These are phyloP conservation scores for Danaus melanippus DNA, from an alignment of 1,140 invertebrate species.

Conservation along the genomic window DNA sequence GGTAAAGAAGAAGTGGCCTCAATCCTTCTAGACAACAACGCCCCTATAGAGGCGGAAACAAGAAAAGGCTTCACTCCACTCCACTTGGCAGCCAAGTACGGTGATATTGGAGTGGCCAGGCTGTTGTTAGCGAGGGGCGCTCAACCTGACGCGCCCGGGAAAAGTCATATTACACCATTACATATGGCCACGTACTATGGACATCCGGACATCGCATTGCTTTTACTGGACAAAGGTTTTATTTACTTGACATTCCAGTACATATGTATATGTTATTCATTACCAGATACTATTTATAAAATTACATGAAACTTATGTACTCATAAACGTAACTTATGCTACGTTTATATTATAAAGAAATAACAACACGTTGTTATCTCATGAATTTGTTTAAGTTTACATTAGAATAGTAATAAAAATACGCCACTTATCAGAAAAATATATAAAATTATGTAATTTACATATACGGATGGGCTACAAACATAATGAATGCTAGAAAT, in stretches of 20 bases:
- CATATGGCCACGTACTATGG: conserved; percentile 99
- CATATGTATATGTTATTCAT: no score
- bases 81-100: conserved; percentile 98
- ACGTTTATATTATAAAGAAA: no score
- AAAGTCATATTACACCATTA: conserved; percentile 97
- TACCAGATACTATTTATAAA: no score
- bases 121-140: conserved; percentile 90
- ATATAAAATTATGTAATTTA: background rate
- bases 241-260: no score
- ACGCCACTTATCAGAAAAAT: no score
- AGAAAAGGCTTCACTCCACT: conserved; percentile 98
- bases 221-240: conserved; percentile 88
- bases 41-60: conserved; percentile 90
- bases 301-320: no score
- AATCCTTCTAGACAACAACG: conserved; percentile 93
- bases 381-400: no score
- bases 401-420: no score
- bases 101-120: conserved; percentile 92
- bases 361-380: no score
- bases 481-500: background rate
- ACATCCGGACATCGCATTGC: conserved; percentile 91
- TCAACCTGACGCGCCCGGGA: conserved; percentile 94
- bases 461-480: background rate
- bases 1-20: conserved; percentile 84
- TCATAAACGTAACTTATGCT: no score